Evolutionary conservation across 2,113 vertebrate genomes (phyloP), one percentile per base, ranked within the genome.

Genomic region (Octodon degus): DNA sequence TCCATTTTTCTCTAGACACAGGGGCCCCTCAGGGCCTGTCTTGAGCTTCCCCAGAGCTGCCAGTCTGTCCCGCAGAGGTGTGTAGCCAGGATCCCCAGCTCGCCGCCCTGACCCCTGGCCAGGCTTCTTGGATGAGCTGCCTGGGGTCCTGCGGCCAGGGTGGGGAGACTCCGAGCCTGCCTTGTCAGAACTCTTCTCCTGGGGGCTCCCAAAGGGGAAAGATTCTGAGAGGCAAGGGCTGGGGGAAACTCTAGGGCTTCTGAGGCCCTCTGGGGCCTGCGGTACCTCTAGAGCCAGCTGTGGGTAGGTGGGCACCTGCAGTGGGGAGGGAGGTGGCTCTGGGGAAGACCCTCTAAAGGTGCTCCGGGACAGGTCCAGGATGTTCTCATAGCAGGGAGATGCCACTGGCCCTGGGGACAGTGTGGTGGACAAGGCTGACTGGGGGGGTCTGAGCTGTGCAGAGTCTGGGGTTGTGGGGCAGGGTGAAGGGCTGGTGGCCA

Each of bases 21-120:
- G 94, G 8, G 70, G 37, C 53, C 96, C 94, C 93, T 99, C 99
- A 0, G 99, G 83, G 96, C 99, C 98, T 14, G 94, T 96, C 96
- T 98, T 98, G 50, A 99, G 98, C 94, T 99, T 99, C 1, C 99
- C 99, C 90, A 99, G 98, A 4, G 98, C 99, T 0, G 98, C 99
- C 91, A 99, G 97, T 8, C 99, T 98, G 96, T 99, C 99, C 97
- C 99, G 99, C 90, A 99, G 99, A 5, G 99, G 99, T 80, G 99
- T 98, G 65, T 97, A 98, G 82, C 99, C 98, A 25, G 98, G 98
- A 43, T 99, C 99, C 0, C 97, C 98, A 60, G 97, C 98, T 58
- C 98, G 72, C 83, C 99, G 99, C 4, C 95, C 98, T 0, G 98
- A 81, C 0, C 97, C 98, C 74, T 98, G 97, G 58, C 70, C 88